Conservation (phyloP, 2,113 vertebrate genomes). For the Laticauda laticaudata region DNA sequence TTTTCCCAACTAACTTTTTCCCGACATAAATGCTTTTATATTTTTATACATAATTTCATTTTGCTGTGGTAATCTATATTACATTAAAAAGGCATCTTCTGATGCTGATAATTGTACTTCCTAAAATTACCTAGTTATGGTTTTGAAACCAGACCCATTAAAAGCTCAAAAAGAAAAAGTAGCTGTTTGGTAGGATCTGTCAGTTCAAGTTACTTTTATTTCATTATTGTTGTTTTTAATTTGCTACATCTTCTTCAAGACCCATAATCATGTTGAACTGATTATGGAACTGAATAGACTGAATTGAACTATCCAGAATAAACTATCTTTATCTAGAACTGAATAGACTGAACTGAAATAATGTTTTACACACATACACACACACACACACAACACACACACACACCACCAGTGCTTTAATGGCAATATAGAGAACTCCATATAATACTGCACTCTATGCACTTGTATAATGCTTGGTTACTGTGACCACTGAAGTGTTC, state of each 20-base stretch:
- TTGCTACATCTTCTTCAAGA: neutral
- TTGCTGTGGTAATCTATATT: constrained; percentile 32
- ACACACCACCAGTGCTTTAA: neutral
- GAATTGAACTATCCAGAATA: neutral
- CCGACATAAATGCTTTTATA: constrained; percentile 41
- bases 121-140: constrained; percentile 28
- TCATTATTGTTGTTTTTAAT: neutral
- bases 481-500: neutral
- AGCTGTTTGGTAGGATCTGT: neutral
- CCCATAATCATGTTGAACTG: neutral
- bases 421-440: constrained; percentile 27
- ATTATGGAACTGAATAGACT: constrained; percentile 4
- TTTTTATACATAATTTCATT: constrained; percentile 25
- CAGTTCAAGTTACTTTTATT: neutral
- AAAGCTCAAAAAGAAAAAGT: constrained; percentile 14
- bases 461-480: constrained; percentile 8
- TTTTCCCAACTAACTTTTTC: constrained; percentile 31
- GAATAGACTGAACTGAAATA: constrained; percentile 27
- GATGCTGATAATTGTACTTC: constrained; percentile 32
- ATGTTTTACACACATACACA: neutral
- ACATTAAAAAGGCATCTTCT: constrained; percentile 31
- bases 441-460: neutral
- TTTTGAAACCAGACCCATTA: neutral
- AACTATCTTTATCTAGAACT: neutral
- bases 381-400: too few relatives aligned